These are phyloP conservation scores for Formicarius rufipectus DNA, from an alignment of 2,113 vertebrate genomes.

Conservation along the genomic window DNA sequence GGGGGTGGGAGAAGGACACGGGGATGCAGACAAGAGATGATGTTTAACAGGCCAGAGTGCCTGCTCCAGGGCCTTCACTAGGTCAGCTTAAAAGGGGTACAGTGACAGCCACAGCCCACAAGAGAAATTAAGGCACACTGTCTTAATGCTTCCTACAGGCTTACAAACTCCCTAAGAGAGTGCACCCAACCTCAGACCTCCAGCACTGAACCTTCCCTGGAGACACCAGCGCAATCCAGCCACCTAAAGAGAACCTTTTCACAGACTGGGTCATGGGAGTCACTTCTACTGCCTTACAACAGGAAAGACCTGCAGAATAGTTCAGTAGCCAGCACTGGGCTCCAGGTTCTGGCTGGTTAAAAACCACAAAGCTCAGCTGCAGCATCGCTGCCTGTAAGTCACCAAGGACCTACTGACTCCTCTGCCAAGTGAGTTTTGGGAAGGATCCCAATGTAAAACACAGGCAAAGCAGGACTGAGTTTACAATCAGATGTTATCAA, in stretches of 20 bases:
- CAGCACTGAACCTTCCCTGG: accelerated
- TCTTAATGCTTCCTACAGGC: neutral
- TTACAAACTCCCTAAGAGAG: accelerated
- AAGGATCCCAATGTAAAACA: neutral
- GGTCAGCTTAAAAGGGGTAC: neutral
- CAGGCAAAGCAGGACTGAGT: neutral
- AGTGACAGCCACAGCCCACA: neutral
- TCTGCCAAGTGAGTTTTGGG: neutral
- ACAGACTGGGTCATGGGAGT: neutral
- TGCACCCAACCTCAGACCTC: neutral
- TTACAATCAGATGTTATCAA: neutral
- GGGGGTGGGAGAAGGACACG: neutral
- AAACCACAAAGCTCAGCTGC: neutral
- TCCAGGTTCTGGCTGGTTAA: neutral
- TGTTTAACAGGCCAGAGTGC: neutral
- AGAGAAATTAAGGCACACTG: neutral
- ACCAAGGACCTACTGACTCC: neutral
- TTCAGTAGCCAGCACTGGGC: neutral
- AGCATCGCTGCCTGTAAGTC: neutral
- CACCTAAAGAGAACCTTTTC: neutral
- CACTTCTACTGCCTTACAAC: neutral
- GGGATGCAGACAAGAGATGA: too few species aligned
- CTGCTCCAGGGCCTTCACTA: neutral
- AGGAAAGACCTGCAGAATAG: neutral
- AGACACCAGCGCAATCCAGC: neutral